A percentile compares a stretch with the other conserved stretches of the same genome.
Conservation (phyloP, 2,797 vertebrate species). For the Sebastes cheni region DNA sequence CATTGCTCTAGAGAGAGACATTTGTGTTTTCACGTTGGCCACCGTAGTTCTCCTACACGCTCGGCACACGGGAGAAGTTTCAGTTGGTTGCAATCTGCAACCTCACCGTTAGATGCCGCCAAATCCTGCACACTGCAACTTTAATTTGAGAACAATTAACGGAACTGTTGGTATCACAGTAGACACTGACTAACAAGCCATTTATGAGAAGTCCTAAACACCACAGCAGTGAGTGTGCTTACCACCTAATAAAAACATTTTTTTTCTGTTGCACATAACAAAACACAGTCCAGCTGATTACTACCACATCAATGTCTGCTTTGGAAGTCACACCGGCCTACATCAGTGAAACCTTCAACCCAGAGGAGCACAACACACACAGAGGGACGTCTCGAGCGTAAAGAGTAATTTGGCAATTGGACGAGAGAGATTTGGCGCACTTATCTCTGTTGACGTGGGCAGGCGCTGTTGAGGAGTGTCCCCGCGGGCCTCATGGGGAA, state of each 20-base stretch:
- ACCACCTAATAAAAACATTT: neutral
- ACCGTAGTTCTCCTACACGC: too few species aligned
- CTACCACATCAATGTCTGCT: constrained; percentile 1
- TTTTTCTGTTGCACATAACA: neutral
- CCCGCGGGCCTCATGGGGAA: constrained; percentile 70
- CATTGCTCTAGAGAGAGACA: too few species aligned
- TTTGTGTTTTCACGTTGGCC: too few species aligned
- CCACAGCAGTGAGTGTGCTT: neutral
- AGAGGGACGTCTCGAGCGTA: neutral
- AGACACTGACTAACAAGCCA: neutral
- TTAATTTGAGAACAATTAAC: neutral
- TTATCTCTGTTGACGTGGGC: constrained; percentile 57
- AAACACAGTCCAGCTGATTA: constrained; percentile 22
- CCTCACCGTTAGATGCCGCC: too few species aligned
- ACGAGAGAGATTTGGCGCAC: constrained; percentile 28
- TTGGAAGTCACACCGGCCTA: constrained; percentile 3
- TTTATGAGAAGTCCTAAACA: constrained; percentile 12
- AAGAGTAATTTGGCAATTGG: constrained; percentile 32
- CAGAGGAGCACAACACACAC: neutral
- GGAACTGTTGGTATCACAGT: neutral
- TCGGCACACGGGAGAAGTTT: too few species aligned
- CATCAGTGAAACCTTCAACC: neutral
- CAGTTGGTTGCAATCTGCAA: too few species aligned
- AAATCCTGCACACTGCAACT: too few species aligned
- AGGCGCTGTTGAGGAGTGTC: constrained; percentile 59